phyloP scores from a whole-genome alignment of 2,113 vertebrate species.

The Sceloporus undulatus region DNA sequence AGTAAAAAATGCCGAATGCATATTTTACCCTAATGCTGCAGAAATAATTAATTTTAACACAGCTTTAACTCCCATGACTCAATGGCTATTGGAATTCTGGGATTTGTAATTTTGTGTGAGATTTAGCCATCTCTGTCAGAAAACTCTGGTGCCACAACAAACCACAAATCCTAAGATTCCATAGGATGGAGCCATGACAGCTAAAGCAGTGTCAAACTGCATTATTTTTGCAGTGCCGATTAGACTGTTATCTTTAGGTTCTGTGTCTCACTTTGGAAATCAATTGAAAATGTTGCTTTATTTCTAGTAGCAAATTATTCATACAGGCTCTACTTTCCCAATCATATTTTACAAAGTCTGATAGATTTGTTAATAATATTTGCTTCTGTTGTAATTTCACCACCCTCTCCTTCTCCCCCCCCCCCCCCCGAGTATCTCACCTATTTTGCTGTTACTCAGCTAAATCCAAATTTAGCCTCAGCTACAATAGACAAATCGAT shows the following conservation, averaged over 20 bases:
- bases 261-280: neutral
- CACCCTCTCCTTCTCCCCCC: neutral
- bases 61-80: no score
- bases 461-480: neutral
- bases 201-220: no score
- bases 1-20: neutral
- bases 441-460: neutral
- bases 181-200: no score
- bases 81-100: no score
- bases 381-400: neutral
- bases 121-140: no score
- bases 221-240: no score
- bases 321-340: neutral
- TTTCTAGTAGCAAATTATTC: neutral
- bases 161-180: no score
- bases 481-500: no score
- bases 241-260: neutral
- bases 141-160: no score
- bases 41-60: no score
- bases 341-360: neutral
- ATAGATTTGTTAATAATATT: neutral
- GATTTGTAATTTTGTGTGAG: no score
- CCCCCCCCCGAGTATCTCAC: neutral
- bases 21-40: neutral
- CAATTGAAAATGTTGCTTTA: neutral